Base-by-base conservation (phyloP, 2,113 vertebrate genomes). In the Pseudois nayaur region DNA sequence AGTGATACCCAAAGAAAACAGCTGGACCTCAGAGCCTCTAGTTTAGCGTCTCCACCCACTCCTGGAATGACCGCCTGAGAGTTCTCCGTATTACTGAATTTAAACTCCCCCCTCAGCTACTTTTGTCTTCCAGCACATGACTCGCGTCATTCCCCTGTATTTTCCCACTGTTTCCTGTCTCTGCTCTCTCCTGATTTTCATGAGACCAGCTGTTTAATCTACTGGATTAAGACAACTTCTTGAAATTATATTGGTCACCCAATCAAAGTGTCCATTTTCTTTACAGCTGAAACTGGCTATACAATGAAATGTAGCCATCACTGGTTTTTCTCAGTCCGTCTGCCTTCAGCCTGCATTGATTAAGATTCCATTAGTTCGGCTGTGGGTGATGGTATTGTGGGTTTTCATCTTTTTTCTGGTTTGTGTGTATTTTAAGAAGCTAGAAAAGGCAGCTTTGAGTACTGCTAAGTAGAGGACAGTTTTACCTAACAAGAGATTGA, bases 1-100 rank as follows among this genome's bases (percentile, higher is more conserved):
- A 93, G 85, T 71, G 95, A 84, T 55, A 64, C 87, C n/a, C 21
- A 92, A 89, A 50, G 60, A 81, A 94, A 95, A 91, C 23, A 55
- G 79, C 89, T 79, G 52, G 43, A 64, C 50, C 59, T 83, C 78
- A 29, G 55, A 83, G 59, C 79, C 23, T 95, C 40, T 93, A 8
- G 93, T 93, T 97, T 71, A 95, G 79, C 48, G 48, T 62, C 55
- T 78, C 27, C 14, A 8, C 36, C 71, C 87, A 67, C 31, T 88
- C 33, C 15, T 95, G 57, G 40, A 57, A 62, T 40, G 91, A 25
- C 78, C 10, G 3, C 64, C 40, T 64, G 60, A 27, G 4, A 36
- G 23, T 71, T 84, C 36, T 94, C 25, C 19, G 0, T 36, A 57
- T 74, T 62, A 67, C 86, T 84, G 50, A 71, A n/a, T 52, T 93